Base-by-base conservation (phyloP, 2,113 vertebrate species). In the Cardinalis cardinalis region DNA sequence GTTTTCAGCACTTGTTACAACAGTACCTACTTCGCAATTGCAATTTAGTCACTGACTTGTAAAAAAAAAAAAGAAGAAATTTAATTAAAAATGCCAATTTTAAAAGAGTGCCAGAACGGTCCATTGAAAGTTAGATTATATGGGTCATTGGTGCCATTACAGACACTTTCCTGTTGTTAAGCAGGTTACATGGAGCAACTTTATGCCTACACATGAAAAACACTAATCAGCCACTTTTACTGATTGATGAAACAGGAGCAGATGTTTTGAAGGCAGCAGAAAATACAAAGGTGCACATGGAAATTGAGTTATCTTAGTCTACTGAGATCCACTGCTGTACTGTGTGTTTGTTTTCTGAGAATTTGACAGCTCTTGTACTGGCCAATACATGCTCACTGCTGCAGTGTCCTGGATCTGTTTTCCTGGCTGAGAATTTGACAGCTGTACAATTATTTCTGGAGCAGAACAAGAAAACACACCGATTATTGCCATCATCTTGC, bases 51-150 rank as follows among this genome's bases (percentile, higher is more conserved):
- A 76, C 73, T 70, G 68, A 89, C 58, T 89, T 90, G 87, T 56
- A 88, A 80, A 87, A 89, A 87, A 52, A 66, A 88, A 80, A 87
- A 89, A 87, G 56, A 66, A 26, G 68, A 73, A 78, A 89, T 95
- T 95, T 92, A 93, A 95, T 95, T 95, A 91, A 95, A 94, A 95
- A 95, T 83, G 89, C 64, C 95, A 89, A 85, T 95, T 91, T 77
- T 93, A 89, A 84, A 96, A 84, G 51, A 87, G 51, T 60, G 58
- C 6, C 1, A 76, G 70, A 92, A 49, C 1, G 18, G 56, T 26
- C 68, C 64, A 83, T 56, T 83, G 87, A 44, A 95, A 94, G 74
- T 83, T 86, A 74, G 46, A 66, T 91, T 93, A 91, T 80, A 82
- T 73, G 88, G 93, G 86, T 95, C 93, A 89, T 7, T 90, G 81